Conservation (phyloP, 1,140 invertebrate genomes). For the Pectinophora gossypiella region DNA sequence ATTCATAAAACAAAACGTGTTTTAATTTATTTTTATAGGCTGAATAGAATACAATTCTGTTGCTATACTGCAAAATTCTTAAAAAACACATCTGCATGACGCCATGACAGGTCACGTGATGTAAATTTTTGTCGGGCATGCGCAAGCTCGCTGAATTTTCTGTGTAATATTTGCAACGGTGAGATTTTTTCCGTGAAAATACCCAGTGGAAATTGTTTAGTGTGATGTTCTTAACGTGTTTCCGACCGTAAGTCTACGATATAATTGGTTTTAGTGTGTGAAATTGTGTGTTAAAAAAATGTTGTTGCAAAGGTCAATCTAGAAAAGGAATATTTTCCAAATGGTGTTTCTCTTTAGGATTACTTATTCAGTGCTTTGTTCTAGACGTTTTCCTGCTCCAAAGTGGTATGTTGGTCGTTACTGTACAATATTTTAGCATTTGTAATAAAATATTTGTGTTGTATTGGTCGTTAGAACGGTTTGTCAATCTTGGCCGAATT, state of each 20-base stretch:
- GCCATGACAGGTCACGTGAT: constrained; percentile 74
- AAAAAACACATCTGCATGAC: constrained; percentile 36
- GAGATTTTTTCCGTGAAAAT: constrained; percentile 45
- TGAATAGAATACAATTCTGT: not conserved
- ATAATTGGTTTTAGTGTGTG: constrained; percentile 17
- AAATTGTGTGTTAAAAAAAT: constrained; percentile 45
- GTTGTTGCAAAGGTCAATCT: constrained; percentile 52
- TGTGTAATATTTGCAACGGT: constrained; percentile 61
- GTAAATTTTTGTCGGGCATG: constrained; percentile 73
- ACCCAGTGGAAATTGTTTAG: constrained; percentile 20
- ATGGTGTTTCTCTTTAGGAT: constrained; percentile 41
- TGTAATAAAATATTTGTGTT: not conserved
- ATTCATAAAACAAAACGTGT: no score
- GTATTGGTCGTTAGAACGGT: not conserved
- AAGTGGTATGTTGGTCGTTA: not conserved
- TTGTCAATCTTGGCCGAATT: not conserved
- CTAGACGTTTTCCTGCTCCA: constrained; percentile 5
- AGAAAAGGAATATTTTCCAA: constrained; percentile 43
- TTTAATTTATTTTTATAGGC: no score
- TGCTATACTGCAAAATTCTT: not conserved
- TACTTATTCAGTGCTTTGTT: constrained; percentile 34
- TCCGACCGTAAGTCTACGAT: constrained; percentile 1
- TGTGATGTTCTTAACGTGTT: constrained; percentile 9
- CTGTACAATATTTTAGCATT: not conserved
- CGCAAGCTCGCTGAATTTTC: constrained; percentile 62